A percentile compares a stretch with the other conserved stretches of the same genome.
phyloP scores from a whole-genome alignment of 2,888 invertebrate species.

The Lydus trimaculatus region DNA sequence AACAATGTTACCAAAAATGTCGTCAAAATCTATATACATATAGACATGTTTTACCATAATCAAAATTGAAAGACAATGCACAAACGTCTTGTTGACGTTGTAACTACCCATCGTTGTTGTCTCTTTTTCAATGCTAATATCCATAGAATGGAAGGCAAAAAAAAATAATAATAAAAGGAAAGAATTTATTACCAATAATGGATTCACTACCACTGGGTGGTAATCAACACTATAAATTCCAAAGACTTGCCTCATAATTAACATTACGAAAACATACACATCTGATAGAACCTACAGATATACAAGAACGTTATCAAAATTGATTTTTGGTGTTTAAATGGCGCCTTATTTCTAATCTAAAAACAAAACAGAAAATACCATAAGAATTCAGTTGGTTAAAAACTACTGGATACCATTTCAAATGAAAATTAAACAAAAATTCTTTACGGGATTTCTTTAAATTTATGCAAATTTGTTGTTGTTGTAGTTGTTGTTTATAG shows the following conservation, averaged over 20 bases:
- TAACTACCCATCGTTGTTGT: not conserved
- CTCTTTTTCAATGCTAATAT: not conserved
- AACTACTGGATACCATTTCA: not conserved
- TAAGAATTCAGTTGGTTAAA: not conserved
- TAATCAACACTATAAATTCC: conserved; percentile 1
- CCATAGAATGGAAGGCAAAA: not conserved
- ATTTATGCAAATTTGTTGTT: not conserved
- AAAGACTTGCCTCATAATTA: not conserved
- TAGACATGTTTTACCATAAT: not conserved
- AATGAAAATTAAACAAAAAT: not conserved
- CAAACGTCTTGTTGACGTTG: not conserved
- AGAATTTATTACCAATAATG: not conserved
- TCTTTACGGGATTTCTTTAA: not conserved
- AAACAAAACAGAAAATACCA: too few relatives aligned
- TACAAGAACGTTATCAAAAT: not conserved
- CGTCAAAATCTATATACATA: not conserved
- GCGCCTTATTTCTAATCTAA: conserved; percentile 5
- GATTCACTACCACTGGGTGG: not conserved
- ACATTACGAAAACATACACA: not conserved
- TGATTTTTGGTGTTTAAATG: not conserved
- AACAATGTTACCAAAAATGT: not conserved
- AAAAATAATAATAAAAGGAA: not conserved
- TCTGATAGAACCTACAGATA: not conserved
- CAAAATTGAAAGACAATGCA: not conserved
- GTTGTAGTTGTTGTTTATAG: not conserved